A percentile compares a stretch with the other conserved stretches of the same genome.
phyloP scores from a whole-genome alignment of 2,113 vertebrate genomes.

The Chionodraco myersi region DNA sequence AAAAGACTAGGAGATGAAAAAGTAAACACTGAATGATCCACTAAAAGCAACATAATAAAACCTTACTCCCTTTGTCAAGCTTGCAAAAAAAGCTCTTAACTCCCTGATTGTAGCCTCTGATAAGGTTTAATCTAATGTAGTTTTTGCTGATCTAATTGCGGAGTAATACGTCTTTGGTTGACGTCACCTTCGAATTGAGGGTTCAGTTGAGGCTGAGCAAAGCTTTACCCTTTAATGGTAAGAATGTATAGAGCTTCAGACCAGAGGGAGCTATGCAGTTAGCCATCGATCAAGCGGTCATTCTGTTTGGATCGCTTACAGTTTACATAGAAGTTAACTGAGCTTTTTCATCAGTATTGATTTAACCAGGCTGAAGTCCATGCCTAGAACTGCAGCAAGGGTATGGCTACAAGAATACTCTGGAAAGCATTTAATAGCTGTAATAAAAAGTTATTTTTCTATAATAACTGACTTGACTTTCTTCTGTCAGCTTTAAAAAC shows the following conservation, averaged over 20 bases:
- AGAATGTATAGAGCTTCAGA: not conserved
- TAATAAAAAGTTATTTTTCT: too few species aligned
- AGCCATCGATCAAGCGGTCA: not conserved
- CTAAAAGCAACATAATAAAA: too few species aligned
- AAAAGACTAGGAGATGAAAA: too few species aligned
- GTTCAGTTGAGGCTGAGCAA: not conserved
- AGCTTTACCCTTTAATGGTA: not conserved
- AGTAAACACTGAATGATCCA: too few species aligned
- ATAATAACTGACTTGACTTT: not conserved
- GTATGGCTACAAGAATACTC: rapidly evolving
- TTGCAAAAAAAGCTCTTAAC: too few species aligned
- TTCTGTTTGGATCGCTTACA: not conserved
- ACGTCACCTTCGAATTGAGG: too few species aligned
- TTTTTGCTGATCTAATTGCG: too few species aligned
- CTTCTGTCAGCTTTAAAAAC: not conserved
- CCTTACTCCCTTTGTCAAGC: too few species aligned
- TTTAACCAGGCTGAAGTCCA: too few species aligned
- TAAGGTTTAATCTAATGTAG: too few species aligned
- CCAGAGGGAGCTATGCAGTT: not conserved
- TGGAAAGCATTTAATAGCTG: not conserved
- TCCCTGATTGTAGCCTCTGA: too few species aligned
- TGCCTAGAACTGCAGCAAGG: not conserved
- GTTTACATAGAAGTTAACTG: not conserved
- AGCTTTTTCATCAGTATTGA: not conserved
- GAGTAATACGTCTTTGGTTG: too few species aligned